Evolutionary conservation across 1,140 invertebrate species (phyloP).

Genomic region (Penaeus vannamei): DNA sequence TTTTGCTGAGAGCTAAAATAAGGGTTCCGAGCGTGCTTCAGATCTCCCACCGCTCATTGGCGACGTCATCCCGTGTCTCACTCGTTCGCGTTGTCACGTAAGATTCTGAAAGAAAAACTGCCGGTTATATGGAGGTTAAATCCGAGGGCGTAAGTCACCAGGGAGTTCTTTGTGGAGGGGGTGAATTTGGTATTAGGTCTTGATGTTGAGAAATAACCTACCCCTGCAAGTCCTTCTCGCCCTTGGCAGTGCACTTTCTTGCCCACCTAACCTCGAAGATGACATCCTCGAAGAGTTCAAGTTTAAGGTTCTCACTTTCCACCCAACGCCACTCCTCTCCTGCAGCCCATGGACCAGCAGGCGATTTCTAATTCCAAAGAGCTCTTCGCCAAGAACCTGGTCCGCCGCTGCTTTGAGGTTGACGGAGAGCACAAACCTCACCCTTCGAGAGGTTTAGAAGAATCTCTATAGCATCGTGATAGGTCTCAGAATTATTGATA

Average conservation of each 20-base stretch:
- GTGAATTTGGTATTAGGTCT: conserved; percentile 44
- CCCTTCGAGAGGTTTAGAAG: conserved; percentile 65
- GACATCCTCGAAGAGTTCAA: conserved; percentile 59
- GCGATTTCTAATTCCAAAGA: conserved; percentile 59
- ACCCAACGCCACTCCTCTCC: conserved; percentile 57
- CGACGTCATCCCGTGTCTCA: too few species aligned
- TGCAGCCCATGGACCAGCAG: conserved; percentile 29
- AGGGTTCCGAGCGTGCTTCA: too few species aligned
- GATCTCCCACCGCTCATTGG: too few species aligned
- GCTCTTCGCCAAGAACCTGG: conserved; percentile 60
- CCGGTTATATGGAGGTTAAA: not conserved
- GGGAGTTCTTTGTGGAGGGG: conserved; percentile 46
- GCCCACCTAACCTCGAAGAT: conserved; percentile 31
- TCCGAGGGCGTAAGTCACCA: not conserved
- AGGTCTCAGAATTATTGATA: conserved; percentile 25
- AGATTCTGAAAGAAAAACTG: not conserved
- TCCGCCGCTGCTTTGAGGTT: conserved; percentile 59
- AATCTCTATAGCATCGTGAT: conserved; percentile 58
- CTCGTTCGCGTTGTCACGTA: not conserved
- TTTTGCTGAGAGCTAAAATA: too few species aligned
- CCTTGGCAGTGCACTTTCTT: conserved; percentile 19
- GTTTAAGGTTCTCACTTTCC: conserved; percentile 61
- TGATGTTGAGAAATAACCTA: conserved; percentile 53
- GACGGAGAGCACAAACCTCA: conserved; percentile 54
- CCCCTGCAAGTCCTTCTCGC: conserved; percentile 44